Base-by-base conservation (phyloP, 30 jellyfish, hydroid and myxozoan species). In the Cassiopea andromeda region DNA sequence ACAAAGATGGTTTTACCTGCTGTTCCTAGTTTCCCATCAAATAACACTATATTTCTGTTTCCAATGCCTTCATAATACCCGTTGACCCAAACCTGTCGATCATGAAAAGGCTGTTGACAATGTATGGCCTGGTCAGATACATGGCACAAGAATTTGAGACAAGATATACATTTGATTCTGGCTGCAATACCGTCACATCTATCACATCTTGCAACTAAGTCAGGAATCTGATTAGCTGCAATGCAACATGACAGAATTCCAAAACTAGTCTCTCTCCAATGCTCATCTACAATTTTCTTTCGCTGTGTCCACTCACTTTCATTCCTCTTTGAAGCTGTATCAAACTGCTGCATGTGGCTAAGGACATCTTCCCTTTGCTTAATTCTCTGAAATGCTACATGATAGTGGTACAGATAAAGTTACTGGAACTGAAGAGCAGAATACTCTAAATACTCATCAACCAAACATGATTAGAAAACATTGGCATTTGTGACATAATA, bases 61-160 rank as follows among this genome's bases (percentile, higher is more conserved):
- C 76, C 46, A 38, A 78, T 59, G 48, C 76, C 76, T 46, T 78
- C 60, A 60, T 78, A 80, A 80, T 48, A 80, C 61, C 89, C 89
- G 38, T 80, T 80, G 46, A 48, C 46, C 89, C 89, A 80, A 18
- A 44, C 69, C 43, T 80, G 78, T 9, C 79, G 57, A 66, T 80
- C 89, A 60, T 80, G 89, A 64, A 80, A 80, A 14, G 48, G 89
- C 2, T 59, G 44, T 1, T 10, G 12, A 64, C n/a, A 49, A 48
- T 80, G 89, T 17, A n/a, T 54, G 6, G 44, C 79, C 49, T 38
- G 44, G 19, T 80, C 89, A 80, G 80, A 80, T 2, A 17, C 76
- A 59, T 6, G 44, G 59, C 87, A 78, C 54, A 78, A 17, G 57
- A 78, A 12, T 75, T 78, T 16, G 58, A 70, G 58, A 72, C 87